Conservation (phyloP, 2,797 vertebrate species). For the Leptoclinus maculatus region DNA sequence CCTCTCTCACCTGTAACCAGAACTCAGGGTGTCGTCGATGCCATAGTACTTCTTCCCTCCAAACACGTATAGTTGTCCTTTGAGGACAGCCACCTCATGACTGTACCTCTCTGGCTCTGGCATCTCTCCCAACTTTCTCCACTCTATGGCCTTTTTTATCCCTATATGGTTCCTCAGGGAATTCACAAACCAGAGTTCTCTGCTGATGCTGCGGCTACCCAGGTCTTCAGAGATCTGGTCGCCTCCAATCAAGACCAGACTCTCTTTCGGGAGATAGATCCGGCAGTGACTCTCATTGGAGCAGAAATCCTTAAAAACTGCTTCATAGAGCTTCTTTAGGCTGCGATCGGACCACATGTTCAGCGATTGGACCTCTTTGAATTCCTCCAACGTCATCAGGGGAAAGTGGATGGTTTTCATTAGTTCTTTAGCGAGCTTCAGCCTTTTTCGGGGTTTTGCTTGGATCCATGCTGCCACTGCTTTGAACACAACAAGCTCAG, state of each 20-base stretch:
- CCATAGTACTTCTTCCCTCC: conserved; percentile 92
- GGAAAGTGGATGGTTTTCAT: conserved; percentile 88
- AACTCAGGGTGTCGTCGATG: conserved; percentile 83
- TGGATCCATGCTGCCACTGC: conserved; percentile 88
- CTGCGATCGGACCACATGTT: conserved; percentile 67
- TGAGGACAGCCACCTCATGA: conserved; percentile 84
- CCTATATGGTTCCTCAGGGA: conserved; percentile 85
- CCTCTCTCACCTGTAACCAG: conserved; percentile 86
- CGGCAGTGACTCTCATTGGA: conserved; percentile 71
- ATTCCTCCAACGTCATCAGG: conserved; percentile 91
- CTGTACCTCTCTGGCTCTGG: conserved; percentile 83
- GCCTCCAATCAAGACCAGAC: conserved; percentile 89
- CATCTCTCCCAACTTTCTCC: conserved; percentile 85
- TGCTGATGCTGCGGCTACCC: conserved; percentile 80
- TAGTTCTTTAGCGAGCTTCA: conserved; percentile 79
- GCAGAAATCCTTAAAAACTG: conserved; percentile 74
- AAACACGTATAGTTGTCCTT: conserved; percentile 86
- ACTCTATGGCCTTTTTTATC: conserved; percentile 85
- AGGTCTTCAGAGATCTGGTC: conserved; percentile 83
- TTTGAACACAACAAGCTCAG: conserved; percentile 88
- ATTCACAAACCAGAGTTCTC: conserved; percentile 90
- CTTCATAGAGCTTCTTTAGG: conserved; percentile 74
- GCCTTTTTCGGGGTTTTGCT: conserved; percentile 78
- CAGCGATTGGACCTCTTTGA: conserved; percentile 85
- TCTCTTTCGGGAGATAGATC: conserved; percentile 85